Evolutionary conservation across 2,797 vertebrate genomes (phyloP).

Genomic region (Babyrousa celebensis): DNA sequence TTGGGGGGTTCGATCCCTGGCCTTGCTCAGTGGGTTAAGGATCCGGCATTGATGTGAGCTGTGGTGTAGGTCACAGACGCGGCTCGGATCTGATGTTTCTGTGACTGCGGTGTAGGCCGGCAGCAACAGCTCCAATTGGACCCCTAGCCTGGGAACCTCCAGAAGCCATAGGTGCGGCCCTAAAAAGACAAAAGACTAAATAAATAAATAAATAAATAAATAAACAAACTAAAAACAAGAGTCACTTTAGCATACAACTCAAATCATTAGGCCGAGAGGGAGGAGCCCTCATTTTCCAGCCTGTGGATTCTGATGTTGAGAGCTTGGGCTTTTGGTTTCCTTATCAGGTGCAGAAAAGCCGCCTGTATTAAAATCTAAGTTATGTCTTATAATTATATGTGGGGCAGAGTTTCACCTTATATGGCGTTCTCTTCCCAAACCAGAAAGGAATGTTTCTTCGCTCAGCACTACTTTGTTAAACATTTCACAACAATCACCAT

Average conservation of each 20-base stretch:
- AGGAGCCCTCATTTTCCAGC: neutral
- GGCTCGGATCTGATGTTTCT: too few relatives aligned
- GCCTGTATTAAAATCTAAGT: constrained; percentile 53
- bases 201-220: too few relatives aligned
- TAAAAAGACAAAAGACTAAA: too few relatives aligned
- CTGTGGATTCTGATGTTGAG: neutral
- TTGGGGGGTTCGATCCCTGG: too few relatives aligned
- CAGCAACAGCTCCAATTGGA: too few relatives aligned
- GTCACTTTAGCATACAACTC: neutral
- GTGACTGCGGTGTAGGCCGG: too few relatives aligned
- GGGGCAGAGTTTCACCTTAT: constrained; percentile 57
- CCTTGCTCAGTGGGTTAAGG: too few relatives aligned
- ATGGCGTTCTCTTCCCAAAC: constrained; percentile 65
- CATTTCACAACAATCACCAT: neutral
- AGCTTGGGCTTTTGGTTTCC: constrained; percentile 49
- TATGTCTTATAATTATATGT: neutral
- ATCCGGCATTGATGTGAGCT: too few relatives aligned
- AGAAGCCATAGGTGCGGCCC: too few relatives aligned
- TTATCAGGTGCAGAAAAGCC: constrained; percentile 13
- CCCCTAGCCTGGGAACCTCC: too few relatives aligned
- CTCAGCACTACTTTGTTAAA: constrained; percentile 21
- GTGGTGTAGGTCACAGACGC: too few relatives aligned
- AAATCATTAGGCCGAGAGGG: neutral
- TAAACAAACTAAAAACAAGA: neutral
- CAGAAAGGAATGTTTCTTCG: constrained; percentile 67